Percentiles rank a stretch among this genome's conserved stretches.
Evolutionary conservation across 1,140 invertebrate genomes (phyloP).

Genomic region (Ditylenchus dipsaci): DNA sequence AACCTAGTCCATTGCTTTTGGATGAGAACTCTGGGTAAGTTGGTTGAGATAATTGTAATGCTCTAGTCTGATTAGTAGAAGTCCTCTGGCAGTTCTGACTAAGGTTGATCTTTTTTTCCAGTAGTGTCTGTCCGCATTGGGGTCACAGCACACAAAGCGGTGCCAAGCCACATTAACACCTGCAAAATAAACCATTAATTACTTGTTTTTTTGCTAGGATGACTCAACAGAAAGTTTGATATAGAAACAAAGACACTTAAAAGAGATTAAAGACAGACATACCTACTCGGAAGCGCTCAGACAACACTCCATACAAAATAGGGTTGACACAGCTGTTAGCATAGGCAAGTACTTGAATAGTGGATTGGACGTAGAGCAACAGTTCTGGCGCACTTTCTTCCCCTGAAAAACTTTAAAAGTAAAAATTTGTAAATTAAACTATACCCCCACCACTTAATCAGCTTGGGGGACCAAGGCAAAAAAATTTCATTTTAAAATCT

Average conservation of each 20-base stretch:
- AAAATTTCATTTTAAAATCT: too few relatives aligned
- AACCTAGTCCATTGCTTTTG: background rate
- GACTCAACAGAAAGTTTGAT: too few relatives aligned
- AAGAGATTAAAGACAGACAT: conserved; percentile 5
- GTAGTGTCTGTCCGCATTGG: background rate
- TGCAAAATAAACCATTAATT: background rate
- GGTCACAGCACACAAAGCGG: background rate
- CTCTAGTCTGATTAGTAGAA: background rate
- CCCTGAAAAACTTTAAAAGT: too few relatives aligned
- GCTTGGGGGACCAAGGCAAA: too few relatives aligned
- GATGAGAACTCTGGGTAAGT: background rate
- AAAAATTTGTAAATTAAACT: too few relatives aligned
- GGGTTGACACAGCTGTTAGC: conserved; percentile 91
- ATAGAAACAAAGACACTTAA: too few relatives aligned
- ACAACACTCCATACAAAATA: conserved; percentile 69
- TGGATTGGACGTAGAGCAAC: conserved; percentile 10
- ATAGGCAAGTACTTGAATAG: conserved; percentile 78
- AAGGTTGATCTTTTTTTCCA: background rate
- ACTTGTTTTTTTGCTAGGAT: too few relatives aligned
- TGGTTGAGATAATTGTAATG: background rate
- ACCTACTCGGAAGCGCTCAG: conserved; percentile 36
- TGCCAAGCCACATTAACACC: background rate
- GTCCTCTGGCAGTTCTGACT: background rate
- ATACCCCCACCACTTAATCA: too few relatives aligned
- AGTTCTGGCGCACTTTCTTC: conserved; percentile 24